phyloP scores from a whole-genome alignment of 2,113 vertebrate genomes.

The Thryonomys swinderianus region DNA sequence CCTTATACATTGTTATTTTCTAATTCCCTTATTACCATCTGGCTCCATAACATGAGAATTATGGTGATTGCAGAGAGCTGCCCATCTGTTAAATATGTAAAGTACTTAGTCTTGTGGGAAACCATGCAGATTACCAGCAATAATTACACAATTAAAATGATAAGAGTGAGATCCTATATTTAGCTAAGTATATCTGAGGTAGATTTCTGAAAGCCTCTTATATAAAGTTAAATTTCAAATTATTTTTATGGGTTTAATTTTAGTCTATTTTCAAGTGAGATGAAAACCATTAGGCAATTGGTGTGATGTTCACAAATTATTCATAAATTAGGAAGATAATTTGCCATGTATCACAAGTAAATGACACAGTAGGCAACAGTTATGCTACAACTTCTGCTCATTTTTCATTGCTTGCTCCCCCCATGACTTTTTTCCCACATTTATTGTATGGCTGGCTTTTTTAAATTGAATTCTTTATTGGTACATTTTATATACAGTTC shows the following conservation, averaged over 20 bases:
- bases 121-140: slow-evolving; percentile 65
- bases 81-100: slow-evolving; percentile 76
- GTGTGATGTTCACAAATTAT: slow-evolving; percentile 31
- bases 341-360: background rate
- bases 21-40: slow-evolving; percentile 70
- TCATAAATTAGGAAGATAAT: slow-evolving; percentile 65
- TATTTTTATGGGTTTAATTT: background rate
- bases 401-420: background rate
- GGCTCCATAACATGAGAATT: slow-evolving; percentile 72
- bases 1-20: slow-evolving; percentile 55
- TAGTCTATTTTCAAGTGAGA: slow-evolving; percentile 18
- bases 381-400: background rate
- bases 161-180: background rate
- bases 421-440: background rate
- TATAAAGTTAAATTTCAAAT: background rate
- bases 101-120: slow-evolving; percentile 77
- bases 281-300: slow-evolving; percentile 40
- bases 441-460: background rate
- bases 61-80: slow-evolving; percentile 71
- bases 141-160: slow-evolving; percentile 58
- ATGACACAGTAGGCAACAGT: background rate
- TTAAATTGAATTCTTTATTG: too few relatives aligned
- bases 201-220: background rate
- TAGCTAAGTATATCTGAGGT: background rate
- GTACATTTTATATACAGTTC: too few relatives aligned